Base-by-base conservation (phyloP, 2,797 vertebrate genomes). In the Sternotherus odoratus region DNA sequence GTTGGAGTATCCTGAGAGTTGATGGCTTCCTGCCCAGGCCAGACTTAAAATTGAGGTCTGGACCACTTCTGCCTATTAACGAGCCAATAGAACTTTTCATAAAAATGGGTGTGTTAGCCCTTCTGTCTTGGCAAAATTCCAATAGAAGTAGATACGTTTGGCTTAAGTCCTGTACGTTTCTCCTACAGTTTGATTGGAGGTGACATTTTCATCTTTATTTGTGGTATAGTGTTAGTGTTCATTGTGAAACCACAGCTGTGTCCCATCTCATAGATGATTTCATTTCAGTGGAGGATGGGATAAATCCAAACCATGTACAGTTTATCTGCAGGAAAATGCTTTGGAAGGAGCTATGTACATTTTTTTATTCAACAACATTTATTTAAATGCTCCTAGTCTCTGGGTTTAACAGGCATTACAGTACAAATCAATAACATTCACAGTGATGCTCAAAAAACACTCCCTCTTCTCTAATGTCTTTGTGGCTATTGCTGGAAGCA, bases 401-500 rank as follows among this genome's bases (percentile, higher is more conserved):
- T 88, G 77, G 2, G 13, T 17, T 75, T 77, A 63, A 12, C 16
- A 3, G 53, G 30, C 13, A 4, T 57, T 39, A 16, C 78, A 28
- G 39, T 50, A n/a, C 57, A 86, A 86, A 87, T 63, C 66, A 78
- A 13, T 54, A 72, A 94, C 12, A 24, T 53, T 1, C 46, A 33
- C 46, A 46, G 12, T 75, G 72, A 46, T 75, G 13, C 72, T 75
- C 43, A 46, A 48, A 75, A 75, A 48, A 43, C 6, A 48, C 6
- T 46, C 17, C 1, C 49, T 50, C 16, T 57, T 87, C 92, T 50
- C 28, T 46, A 33, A 72, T 75, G 2, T n/a, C 54, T 46, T 77
- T 81, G 56, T 24, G 78, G 89, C 78, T 72, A 86, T 85, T 93
- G 85, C 72, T 87, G 88, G 88, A 84, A 96, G 93, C 54, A 8